phyloP scores from a whole-genome alignment of 2,888 invertebrate genomes.

The Dysmachus trigonus region DNA sequence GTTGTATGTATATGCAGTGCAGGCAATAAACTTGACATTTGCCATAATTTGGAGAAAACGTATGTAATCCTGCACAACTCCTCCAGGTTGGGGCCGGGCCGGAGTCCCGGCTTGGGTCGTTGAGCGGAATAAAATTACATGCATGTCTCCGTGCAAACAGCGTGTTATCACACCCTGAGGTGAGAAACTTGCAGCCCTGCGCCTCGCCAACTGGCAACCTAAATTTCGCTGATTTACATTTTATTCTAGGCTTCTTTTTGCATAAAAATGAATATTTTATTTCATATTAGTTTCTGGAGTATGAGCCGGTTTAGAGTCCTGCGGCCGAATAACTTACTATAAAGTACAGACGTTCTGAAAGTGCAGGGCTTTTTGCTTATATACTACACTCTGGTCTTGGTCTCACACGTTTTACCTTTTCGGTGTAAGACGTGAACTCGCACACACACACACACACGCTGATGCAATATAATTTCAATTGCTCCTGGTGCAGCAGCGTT shows the following conservation, averaged over 20 bases:
- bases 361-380: background rate
- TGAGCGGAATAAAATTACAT: conserved; percentile 25
- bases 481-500: background rate
- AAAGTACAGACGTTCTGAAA: background rate
- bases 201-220: background rate
- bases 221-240: conserved; percentile 29
- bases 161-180: conserved; percentile 27
- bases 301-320: background rate
- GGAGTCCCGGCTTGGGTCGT: background rate
- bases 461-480: background rate
- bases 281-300: conserved; percentile 27
- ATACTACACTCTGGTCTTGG: background rate
- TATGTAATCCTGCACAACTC: conserved; percentile 2
- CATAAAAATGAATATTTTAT: conserved; percentile 35
- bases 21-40: conserved; percentile 23
- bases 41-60: conserved; percentile 32
- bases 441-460: background rate
- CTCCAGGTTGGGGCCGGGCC: background rate
- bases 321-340: background rate
- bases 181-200: conserved; percentile 19
- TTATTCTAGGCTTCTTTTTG: conserved; percentile 22
- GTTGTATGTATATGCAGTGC: background rate
- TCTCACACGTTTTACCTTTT: background rate
- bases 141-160: conserved; percentile 18
- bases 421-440: background rate